A percentile compares a stretch with the other conserved stretches of the same genome.
Conservation (phyloP, 2,113 vertebrate species). For the Apeltes quadracus region DNA sequence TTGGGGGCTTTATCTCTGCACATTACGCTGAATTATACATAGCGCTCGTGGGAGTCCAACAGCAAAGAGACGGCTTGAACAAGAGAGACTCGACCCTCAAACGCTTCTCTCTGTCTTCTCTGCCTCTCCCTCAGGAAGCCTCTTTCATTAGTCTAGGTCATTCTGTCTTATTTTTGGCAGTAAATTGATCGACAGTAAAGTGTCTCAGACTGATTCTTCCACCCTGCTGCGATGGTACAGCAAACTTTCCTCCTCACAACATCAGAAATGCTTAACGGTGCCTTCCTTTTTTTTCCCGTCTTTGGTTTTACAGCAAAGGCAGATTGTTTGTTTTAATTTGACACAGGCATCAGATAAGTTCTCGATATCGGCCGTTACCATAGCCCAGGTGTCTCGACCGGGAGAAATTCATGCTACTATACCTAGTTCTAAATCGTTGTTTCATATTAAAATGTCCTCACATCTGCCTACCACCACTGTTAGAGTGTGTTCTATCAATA, state of each 20-base stretch:
- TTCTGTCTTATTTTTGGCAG: constrained; percentile 51
- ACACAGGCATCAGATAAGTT: no score
- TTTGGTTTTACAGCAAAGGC: neutral
- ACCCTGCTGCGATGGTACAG: neutral
- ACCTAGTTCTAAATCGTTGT: no score
- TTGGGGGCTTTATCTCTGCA: constrained; percentile 74
- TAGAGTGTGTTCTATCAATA: no score
- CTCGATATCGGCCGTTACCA: no score
- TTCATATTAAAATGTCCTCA: no score
- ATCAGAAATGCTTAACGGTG: neutral
- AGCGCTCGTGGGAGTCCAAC: constrained; percentile 67
- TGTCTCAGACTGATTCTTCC: constrained; percentile 29
- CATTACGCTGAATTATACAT: constrained; percentile 82
- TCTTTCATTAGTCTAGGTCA: constrained; percentile 50
- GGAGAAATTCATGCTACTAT: no score
- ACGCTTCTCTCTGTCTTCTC: constrained; percentile 39
- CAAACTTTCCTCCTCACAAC: constrained; percentile 21
- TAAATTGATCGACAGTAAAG: constrained; percentile 36
- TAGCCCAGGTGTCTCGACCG: no score
- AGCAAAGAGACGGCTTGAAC: constrained; percentile 64
- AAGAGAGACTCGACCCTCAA: constrained; percentile 43
- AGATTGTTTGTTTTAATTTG: no score
- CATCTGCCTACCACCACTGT: no score
- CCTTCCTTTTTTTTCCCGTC: neutral
- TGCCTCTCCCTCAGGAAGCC: constrained; percentile 51